A percentile compares a stretch with the other conserved stretches of the same genome.
phyloP scores from a whole-genome alignment of 2,113 vertebrate genomes.

The Myrmecobius fasciatus region DNA sequence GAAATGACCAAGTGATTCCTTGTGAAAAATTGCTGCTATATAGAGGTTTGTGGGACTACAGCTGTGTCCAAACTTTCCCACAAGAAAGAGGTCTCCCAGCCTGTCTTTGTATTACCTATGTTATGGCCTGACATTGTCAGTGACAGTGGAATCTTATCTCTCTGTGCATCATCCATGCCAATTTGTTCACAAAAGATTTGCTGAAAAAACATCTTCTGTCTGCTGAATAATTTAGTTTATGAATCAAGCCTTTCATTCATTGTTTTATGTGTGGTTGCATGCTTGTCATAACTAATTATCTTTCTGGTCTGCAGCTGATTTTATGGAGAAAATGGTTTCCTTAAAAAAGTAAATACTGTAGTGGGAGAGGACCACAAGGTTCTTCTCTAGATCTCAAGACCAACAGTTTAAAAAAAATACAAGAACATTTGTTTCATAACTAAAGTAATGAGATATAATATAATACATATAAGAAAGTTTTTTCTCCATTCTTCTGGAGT shows the following conservation, averaged over 20 bases:
- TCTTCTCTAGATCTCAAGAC: neutral
- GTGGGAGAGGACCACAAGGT: neutral
- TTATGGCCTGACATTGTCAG: neutral
- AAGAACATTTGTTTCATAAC: neutral
- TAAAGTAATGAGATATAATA: neutral
- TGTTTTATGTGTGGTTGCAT: neutral
- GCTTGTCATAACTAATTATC: slow-evolving; percentile 33
- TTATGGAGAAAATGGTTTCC: slow-evolving; percentile 21
- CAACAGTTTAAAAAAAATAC: neutral
- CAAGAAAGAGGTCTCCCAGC: neutral
- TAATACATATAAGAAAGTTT: neutral
- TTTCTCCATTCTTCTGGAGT: neutral
- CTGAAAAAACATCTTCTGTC: slow-evolving; percentile 2
- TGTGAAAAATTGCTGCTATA: neutral
- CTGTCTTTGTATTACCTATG: neutral
- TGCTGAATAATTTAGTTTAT: slow-evolving; percentile 15
- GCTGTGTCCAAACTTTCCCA: neutral
- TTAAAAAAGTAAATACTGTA: slow-evolving; percentile 35
- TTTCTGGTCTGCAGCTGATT: slow-evolving; percentile 18
- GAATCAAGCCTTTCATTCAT: slow-evolving; percentile 24
- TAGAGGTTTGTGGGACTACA: neutral
- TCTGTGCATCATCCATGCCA: neutral
- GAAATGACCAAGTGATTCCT: neutral
- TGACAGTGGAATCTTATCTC: neutral
- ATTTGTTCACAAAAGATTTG: slow-evolving; percentile 42